These are phyloP conservation scores for Phrynocephalus vlangalii DNA, from an alignment of 2,797 vertebrate genomes.

Conservation along the genomic window DNA sequence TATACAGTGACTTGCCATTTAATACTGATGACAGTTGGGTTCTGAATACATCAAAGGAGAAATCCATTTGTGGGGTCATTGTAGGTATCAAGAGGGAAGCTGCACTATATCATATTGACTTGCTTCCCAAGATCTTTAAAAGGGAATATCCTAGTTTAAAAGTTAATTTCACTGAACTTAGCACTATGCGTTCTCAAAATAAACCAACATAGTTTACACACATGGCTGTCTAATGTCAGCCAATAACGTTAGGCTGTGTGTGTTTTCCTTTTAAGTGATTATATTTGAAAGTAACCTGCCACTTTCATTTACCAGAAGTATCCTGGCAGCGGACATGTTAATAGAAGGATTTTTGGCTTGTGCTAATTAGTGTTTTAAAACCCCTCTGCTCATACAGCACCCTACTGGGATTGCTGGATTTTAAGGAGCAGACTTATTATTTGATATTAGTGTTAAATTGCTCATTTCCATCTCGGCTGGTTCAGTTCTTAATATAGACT, in stretches of 20 bases:
- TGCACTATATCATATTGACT: not conserved
- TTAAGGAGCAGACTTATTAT: constrained; percentile 67
- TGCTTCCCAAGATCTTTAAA: not conserved
- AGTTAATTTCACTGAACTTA: not conserved
- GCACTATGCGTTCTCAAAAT: not conserved
- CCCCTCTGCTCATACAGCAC: constrained; percentile 44
- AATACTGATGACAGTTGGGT: not conserved
- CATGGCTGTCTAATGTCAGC: not conserved
- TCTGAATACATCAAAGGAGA: not conserved
- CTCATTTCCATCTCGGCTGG: constrained; percentile 44
- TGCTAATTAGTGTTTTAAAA: constrained; percentile 66
- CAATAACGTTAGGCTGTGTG: not conserved
- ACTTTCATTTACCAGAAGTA: constrained; percentile 48
- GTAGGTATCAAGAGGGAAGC: not conserved
- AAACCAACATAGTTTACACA: not conserved
- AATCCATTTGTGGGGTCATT: not conserved
- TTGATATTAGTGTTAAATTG: constrained; percentile 68
- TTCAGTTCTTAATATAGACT: not conserved
- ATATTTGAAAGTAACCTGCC: constrained; percentile 29
- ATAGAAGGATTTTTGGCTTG: constrained; percentile 13
- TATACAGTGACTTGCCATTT: not conserved
- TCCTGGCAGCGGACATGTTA: constrained; percentile 33
- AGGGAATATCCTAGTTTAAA: not conserved
- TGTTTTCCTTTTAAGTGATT: constrained; percentile 39
- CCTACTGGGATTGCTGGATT: constrained; percentile 60